A percentile compares a stretch with the other conserved stretches of the same genome.
Conservation (phyloP, 1,140 invertebrate genomes). For the Orchestia grillus region DNA sequence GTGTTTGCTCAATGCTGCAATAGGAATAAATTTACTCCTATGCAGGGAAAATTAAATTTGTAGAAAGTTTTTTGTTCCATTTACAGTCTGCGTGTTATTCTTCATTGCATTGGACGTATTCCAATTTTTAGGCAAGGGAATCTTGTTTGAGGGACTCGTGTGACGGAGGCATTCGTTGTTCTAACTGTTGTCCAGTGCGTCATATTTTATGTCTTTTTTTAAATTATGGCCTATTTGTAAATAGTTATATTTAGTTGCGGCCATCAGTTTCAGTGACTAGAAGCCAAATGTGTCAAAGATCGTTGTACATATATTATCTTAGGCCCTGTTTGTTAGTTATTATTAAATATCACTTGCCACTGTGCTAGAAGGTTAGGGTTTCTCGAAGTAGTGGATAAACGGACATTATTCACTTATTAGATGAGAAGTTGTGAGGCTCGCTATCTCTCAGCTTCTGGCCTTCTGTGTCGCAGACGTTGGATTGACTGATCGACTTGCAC, state of each 20-base stretch:
- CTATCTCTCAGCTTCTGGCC: neutral
- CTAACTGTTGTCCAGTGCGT: too few relatives aligned
- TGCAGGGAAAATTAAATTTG: neutral
- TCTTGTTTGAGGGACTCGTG: neutral
- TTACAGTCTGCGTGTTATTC: too few relatives aligned
- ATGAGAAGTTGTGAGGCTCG: neutral
- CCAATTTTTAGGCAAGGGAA: neutral
- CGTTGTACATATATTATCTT: too few relatives aligned
- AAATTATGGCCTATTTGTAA: too few relatives aligned
- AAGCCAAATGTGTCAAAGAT: too few relatives aligned
- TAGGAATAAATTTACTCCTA: neutral
- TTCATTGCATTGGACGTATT: neutral
- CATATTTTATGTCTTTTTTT: too few relatives aligned
- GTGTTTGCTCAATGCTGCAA: neutral
- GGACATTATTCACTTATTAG: neutral
- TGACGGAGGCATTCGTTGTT: neutral
- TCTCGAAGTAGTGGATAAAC: neutral
- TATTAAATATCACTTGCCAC: neutral
- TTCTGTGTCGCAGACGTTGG: neutral
- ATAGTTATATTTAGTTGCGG: too few relatives aligned
- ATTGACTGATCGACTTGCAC: neutral
- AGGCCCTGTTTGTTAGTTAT: too few relatives aligned
- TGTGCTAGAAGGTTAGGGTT: neutral
- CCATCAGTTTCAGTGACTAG: too few relatives aligned
- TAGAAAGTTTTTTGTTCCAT: neutral